A percentile compares a stretch with the other conserved stretches of the same genome.
Evolutionary conservation across 1,140 invertebrate species (phyloP).

Genomic region (Arion vulgaris): DNA sequence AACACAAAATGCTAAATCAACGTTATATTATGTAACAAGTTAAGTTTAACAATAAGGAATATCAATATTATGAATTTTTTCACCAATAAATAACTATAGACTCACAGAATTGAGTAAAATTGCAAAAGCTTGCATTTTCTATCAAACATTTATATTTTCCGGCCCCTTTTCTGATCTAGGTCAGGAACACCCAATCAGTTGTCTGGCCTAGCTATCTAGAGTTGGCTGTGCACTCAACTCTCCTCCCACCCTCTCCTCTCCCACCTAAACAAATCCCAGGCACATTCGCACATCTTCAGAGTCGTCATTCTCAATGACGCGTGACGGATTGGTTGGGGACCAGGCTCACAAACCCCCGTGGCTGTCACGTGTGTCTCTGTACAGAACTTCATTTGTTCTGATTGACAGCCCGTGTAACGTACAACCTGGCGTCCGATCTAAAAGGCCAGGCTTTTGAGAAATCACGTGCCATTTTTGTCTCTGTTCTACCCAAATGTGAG

Average conservation of each 20-base stretch:
- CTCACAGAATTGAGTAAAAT: too few relatives aligned
- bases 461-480: background rate
- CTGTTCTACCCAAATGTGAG: background rate
- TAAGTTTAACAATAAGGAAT: too few relatives aligned
- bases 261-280: background rate
- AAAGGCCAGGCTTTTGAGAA: background rate
- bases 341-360: background rate
- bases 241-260: background rate
- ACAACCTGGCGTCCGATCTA: background rate
- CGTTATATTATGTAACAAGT: too few relatives aligned
- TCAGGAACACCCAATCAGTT: too few relatives aligned
- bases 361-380: background rate
- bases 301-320: background rate
- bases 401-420: conserved; percentile 12
- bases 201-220: too few relatives aligned
- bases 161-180: too few relatives aligned
- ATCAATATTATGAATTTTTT: too few relatives aligned
- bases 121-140: too few relatives aligned
- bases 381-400: background rate
- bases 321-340: background rate
- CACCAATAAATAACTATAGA: too few relatives aligned
- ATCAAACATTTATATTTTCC: too few relatives aligned
- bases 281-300: background rate
- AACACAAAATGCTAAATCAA: too few relatives aligned
- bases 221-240: too few relatives aligned